Evolutionary conservation across 2,888 invertebrate species (phyloP).

Genomic region (Tetrapedia diversipes): DNA sequence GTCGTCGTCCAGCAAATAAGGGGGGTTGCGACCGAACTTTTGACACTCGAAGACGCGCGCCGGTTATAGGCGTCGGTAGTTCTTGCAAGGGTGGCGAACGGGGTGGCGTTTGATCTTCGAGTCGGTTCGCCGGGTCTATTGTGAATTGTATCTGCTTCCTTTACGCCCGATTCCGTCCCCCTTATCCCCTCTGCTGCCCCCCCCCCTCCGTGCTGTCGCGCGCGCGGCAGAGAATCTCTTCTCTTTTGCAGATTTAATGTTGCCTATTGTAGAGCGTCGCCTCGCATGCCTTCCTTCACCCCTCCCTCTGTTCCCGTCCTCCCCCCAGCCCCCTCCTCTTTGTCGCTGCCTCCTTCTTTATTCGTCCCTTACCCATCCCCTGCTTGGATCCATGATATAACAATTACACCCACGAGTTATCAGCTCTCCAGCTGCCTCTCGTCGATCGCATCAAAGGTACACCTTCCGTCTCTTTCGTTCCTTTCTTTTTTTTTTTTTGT

Average conservation of each 20-base stretch:
- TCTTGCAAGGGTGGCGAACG: constrained; percentile 45
- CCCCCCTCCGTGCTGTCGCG: constrained; percentile 34
- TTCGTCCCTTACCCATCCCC: constrained; percentile 39
- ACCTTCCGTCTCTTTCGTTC: no score
- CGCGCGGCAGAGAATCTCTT: constrained; percentile 60
- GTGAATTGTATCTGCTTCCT: constrained; percentile 81
- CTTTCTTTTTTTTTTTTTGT: no score
- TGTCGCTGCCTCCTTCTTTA: constrained; percentile 56
- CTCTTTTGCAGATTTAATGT: constrained; percentile 80
- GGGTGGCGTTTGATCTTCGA: constrained; percentile 80
- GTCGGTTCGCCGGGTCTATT: constrained; percentile 82
- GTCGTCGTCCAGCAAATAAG: constrained; percentile 34
- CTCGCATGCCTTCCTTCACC: constrained; percentile 74
- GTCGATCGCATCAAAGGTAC: constrained; percentile 48
- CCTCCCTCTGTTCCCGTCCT: constrained; percentile 60
- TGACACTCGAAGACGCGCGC: constrained; percentile 66
- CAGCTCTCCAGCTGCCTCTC: constrained; percentile 43
- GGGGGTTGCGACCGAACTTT: constrained; percentile 58
- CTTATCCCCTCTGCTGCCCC: constrained; percentile 31
- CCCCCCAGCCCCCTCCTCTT: constrained; percentile 46
- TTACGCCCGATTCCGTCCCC: constrained; percentile 68
- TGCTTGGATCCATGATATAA: constrained; percentile 71
- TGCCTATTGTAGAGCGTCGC: constrained; percentile 75
- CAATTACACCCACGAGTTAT: constrained; percentile 76
- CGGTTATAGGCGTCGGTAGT: constrained; percentile 75